Conservation (phyloP, 2,113 vertebrate species). For the Struthidea cinerea region DNA sequence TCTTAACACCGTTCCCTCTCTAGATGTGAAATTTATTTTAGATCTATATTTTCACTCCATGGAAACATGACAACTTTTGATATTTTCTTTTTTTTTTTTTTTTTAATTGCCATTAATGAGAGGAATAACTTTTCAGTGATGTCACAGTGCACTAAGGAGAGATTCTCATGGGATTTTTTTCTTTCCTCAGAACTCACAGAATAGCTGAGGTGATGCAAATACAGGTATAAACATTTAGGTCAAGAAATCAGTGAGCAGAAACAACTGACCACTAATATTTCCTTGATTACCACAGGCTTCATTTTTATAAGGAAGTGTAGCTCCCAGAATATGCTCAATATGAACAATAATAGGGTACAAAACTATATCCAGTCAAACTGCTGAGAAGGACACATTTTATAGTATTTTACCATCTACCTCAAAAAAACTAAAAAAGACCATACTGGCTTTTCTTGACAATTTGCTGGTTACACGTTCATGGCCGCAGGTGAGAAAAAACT, state of each 20-base stretch:
- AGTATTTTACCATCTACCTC: background rate
- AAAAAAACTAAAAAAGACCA: background rate
- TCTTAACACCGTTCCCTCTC: background rate
- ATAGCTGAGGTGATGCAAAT: background rate
- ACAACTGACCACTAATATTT: background rate
- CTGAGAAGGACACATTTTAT: background rate
- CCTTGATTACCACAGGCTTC: rapidly evolving
- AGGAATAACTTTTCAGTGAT: background rate
- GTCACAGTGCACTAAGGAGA: background rate
- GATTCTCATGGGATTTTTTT: background rate
- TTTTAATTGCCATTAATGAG: background rate
- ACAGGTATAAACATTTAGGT: background rate
- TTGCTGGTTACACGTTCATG: background rate
- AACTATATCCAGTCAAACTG: background rate
- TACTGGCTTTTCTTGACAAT: background rate
- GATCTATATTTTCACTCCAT: background rate
- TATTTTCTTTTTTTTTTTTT: background rate
- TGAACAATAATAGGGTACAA: background rate
- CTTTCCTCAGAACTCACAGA: background rate
- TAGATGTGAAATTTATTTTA: background rate
- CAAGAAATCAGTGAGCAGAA: background rate
- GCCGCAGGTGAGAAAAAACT: rapidly evolving
- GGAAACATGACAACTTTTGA: background rate
- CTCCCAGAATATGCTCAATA: background rate
- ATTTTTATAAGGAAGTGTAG: background rate